Evolutionary conservation across 2,113 vertebrate species (phyloP), one percentile per base, ranked within the genome.

Genomic region (Eulacestoma nigropectus): DNA sequence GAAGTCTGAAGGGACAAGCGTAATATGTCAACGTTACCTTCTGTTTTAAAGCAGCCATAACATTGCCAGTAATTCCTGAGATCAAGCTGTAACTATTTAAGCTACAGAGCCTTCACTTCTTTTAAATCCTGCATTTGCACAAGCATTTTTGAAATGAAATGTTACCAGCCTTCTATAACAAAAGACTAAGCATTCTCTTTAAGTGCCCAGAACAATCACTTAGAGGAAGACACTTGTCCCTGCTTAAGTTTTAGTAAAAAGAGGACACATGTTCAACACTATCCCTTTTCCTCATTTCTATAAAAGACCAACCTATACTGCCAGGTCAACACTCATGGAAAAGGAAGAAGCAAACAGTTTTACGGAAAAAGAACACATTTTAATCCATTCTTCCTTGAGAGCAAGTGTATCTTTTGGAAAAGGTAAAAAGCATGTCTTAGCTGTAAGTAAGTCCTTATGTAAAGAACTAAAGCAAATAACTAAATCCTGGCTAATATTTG

Each of bases 401-500:
- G 62, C 52, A 94, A 97, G 90, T 37, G 13, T 47, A 68, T 82
- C 49, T 96, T 95, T 97, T 10, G 7, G 80, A 53, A 89, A 75
- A 88, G 73, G 16, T n/a, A 88, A 74, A 82, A 82, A 84, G 50
- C 37, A 67, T 63, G 55, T 85, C 70, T 47, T 87, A 80, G 85
- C 91, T 95, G 81, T 95, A 93, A 96, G 88, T 89, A 6, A 95
- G 63, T 87, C 29, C 87, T 81, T 82, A 70, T 82, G 94, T 87
- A 88, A 91, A 92, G 96, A 94, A 55, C 52, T 68, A 86, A 56
- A 68, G 94, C 62, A 94, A 95, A 83, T 89, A 90, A 57, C 95
- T 92, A 95, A 96, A 70, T 78, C 75, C 77, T 22, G 17, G 80
- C 74, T 78, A 95, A 94, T 96, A 95, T 94, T 97, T 91, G 81